Conservation (phyloP, 2,797 vertebrate genomes). For the Thalassophryne amazonica region DNA sequence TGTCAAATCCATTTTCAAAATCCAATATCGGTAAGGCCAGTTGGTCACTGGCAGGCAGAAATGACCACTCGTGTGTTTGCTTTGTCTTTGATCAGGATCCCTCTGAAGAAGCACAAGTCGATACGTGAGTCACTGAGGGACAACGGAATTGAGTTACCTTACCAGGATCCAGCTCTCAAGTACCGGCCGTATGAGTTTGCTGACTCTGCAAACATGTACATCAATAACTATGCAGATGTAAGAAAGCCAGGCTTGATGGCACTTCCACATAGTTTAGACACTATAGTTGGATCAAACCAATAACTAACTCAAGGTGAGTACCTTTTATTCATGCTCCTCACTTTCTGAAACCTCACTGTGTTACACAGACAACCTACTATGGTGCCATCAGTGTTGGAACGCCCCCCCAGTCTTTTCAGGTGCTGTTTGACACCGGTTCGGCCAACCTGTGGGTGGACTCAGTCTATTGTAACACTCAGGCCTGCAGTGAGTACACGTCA, state of each 20-base stretch:
- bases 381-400: slow-evolving; percentile 67
- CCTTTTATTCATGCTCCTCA: not conserved
- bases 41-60: no score
- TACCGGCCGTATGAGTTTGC: slow-evolving; percentile 38
- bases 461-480: slow-evolving; percentile 66
- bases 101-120: slow-evolving; percentile 73
- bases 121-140: slow-evolving; percentile 71
- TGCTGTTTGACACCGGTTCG: slow-evolving; percentile 69
- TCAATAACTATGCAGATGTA: slow-evolving; percentile 80
- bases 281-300: not conserved
- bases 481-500: slow-evolving; percentile 75
- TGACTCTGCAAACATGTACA: slow-evolving; percentile 55
- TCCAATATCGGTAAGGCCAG: no score
- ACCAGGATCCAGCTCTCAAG: slow-evolving; percentile 65
- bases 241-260: slow-evolving; percentile 22
- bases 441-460: slow-evolving; percentile 74
- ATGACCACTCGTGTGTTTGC: not conserved
- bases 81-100: slow-evolving; percentile 58
- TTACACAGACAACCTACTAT: slow-evolving; percentile 59
- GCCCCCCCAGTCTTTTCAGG: slow-evolving; percentile 63
- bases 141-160: slow-evolving; percentile 51
- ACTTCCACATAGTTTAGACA: not conserved
- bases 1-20: not conserved
- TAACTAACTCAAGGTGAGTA: not conserved
- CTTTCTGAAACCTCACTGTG: not conserved